Conservation (phyloP, 1,140 invertebrate genomes). For the Parapsyche elsis region DNA sequence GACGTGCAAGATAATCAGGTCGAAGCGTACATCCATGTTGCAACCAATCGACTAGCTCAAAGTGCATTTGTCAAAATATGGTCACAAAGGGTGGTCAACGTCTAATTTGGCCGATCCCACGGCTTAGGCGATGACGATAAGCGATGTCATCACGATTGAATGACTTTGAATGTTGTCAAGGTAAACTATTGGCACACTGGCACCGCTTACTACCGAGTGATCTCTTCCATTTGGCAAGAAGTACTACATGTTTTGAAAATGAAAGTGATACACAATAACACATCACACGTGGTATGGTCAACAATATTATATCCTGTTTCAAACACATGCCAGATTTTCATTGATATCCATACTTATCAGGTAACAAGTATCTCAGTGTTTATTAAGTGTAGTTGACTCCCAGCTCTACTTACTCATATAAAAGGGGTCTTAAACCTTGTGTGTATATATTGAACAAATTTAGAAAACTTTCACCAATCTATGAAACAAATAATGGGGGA, state of each 20-base stretch:
- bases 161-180: slow-evolving; percentile 43
- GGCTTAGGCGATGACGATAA: slow-evolving; percentile 3
- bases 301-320: background rate
- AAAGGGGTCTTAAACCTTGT: no score
- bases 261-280: background rate
- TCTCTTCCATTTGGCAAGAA: slow-evolving; percentile 37
- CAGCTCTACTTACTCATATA: no score
- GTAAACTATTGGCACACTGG: slow-evolving; percentile 40
- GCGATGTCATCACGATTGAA: slow-evolving; percentile 16
- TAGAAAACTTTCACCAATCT: no score
- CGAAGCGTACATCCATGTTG: slow-evolving; percentile 16
- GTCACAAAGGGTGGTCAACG: slow-evolving; percentile 29
- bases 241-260: no score
- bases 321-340: background rate
- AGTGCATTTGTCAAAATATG: slow-evolving; percentile 45
- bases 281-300: background rate
- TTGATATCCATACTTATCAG: background rate
- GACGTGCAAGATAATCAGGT: background rate
- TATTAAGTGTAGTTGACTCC: no score
- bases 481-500: no score
- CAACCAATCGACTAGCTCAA: slow-evolving; percentile 24
- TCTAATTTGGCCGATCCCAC: slow-evolving; percentile 36
- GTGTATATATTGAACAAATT: no score
- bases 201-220: slow-evolving; percentile 19
- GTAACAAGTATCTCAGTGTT: no score